A percentile compares a stretch with the other conserved stretches of the same genome.
These are phyloP conservation scores for Atractosteus spatula DNA, from an alignment of 2,113 vertebrate species.

Conservation along the genomic window DNA sequence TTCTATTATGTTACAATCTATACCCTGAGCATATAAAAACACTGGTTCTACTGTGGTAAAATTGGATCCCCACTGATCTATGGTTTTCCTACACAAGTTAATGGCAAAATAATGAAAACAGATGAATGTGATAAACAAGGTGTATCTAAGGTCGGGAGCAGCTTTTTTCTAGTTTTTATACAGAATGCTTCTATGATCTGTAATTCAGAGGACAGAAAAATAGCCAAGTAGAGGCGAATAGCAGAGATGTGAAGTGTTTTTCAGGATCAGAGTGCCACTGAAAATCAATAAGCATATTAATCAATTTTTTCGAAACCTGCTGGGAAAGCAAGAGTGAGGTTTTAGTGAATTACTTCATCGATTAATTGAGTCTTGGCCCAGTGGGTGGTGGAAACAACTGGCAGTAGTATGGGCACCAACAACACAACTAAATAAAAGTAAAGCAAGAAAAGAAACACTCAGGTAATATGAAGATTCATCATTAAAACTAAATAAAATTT, in stretches of 20 bases:
- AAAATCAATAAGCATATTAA: background rate
- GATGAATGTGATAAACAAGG: too few species aligned
- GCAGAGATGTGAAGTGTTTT: background rate
- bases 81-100: too few species aligned
- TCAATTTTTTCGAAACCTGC: background rate
- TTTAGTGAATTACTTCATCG: background rate
- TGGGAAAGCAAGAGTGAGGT: background rate
- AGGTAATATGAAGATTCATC: too few species aligned
- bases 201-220: background rate
- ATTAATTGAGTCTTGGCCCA: background rate
- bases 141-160: too few species aligned
- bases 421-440: too few species aligned
- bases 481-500: too few species aligned
- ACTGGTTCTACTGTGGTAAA: too few species aligned
- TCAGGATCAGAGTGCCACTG: background rate
- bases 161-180: background rate
- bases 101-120: too few species aligned
- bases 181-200: background rate
- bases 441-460: too few species aligned
- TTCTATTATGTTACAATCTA: too few species aligned
- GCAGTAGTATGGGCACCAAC: background rate
- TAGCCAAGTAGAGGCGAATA: background rate
- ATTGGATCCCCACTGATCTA: too few species aligned
- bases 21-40: too few species aligned
- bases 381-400: background rate